phyloP scores from a whole-genome alignment of 2,888 invertebrate species.

The Rhagium mordax region DNA sequence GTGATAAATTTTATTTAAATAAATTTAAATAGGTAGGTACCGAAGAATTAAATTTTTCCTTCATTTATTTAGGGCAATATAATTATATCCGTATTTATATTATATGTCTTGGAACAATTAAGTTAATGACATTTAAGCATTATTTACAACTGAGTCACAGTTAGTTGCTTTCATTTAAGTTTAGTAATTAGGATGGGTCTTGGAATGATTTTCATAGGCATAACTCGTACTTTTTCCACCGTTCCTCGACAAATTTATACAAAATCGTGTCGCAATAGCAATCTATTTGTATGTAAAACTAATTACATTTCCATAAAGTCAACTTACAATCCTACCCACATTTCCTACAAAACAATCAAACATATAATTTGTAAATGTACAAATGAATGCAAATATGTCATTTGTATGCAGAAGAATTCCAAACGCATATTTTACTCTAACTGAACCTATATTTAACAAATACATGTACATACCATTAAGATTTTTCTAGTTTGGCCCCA shows the following conservation, averaged over 20 bases:
- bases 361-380: conserved; percentile 55
- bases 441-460: conserved; percentile 46
- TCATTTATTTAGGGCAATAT: neutral
- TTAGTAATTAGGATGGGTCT: conserved; percentile 28
- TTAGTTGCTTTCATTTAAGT: conserved; percentile 26
- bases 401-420: conserved; percentile 54
- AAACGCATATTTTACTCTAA: conserved; percentile 48
- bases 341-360: conserved; percentile 53
- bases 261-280: conserved; percentile 37
- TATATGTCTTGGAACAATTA: conserved; percentile 13
- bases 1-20: neutral
- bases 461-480: conserved; percentile 14
- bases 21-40: conserved; percentile 2
- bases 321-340: conserved; percentile 50
- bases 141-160: conserved; percentile 13
- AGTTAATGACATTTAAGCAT: conserved; percentile 20
- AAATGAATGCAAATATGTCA: conserved; percentile 56
- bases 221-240: conserved; percentile 29
- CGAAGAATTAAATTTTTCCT: conserved; percentile 1
- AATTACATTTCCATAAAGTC: conserved; percentile 41
- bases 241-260: conserved; percentile 29
- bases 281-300: conserved; percentile 38
- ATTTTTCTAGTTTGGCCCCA: conserved; percentile 10
- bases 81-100: conserved; percentile 6
- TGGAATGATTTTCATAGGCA: conserved; percentile 13